A percentile compares a stretch with the other conserved stretches of the same genome.
These are phyloP conservation scores for Carassius gibelio DNA, from an alignment of 2,113 vertebrate genomes.

Conservation along the genomic window DNA sequence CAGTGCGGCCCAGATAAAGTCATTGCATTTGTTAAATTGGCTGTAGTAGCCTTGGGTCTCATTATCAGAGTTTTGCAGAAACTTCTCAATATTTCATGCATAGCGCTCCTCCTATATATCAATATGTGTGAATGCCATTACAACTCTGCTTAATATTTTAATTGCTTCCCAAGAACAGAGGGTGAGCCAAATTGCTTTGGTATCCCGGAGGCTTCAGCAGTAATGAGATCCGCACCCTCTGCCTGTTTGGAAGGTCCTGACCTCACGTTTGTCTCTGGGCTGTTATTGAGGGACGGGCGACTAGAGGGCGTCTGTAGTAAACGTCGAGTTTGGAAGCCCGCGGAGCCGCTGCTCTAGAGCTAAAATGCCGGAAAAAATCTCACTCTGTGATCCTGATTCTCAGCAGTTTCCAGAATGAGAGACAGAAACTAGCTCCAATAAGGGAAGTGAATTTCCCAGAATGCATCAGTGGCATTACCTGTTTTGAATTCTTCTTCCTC, in stretches of 20 bases:
- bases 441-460: slow-evolving; percentile 2
- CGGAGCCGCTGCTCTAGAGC: neutral
- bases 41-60: slow-evolving; percentile 62
- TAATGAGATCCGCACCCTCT: slow-evolving; percentile 77
- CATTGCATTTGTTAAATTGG: slow-evolving; percentile 58
- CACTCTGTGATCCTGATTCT: neutral
- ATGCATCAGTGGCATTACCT: neutral
- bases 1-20: slow-evolving; percentile 28
- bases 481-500: neutral
- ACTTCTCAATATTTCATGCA: slow-evolving; percentile 57
- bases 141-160: slow-evolving; percentile 79
- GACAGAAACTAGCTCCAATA: neutral
- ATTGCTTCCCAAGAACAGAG: slow-evolving; percentile 78
- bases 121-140: slow-evolving; percentile 69
- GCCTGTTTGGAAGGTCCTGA: slow-evolving; percentile 73
- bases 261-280: slow-evolving; percentile 69
- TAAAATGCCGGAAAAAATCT: neutral
- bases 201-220: slow-evolving; percentile 73
- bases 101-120: slow-evolving; percentile 62
- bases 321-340: neutral
- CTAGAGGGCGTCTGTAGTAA: neutral
- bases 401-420: neutral
- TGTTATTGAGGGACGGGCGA: slow-evolving; percentile 61
- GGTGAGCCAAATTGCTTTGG: slow-evolving; percentile 77
- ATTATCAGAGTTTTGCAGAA: slow-evolving; percentile 51